Conservation (phyloP, 2,113 vertebrate genomes). For the Natator depressus region DNA sequence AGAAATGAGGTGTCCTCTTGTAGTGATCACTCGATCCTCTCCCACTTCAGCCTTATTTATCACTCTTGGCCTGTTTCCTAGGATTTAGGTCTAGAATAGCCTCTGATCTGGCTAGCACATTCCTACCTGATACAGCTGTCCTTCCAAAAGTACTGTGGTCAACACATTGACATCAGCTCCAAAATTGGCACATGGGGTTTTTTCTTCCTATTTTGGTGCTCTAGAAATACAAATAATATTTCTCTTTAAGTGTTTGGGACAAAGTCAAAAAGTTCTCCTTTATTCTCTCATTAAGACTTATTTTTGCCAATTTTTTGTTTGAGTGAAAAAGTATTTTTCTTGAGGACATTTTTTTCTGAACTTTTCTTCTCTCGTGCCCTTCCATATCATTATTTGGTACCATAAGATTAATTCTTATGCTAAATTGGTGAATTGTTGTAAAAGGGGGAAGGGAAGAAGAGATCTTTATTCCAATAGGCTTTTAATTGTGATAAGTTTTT, state of each 20-base stretch:
- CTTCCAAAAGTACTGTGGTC: rapidly evolving
- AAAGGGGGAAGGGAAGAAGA: not conserved
- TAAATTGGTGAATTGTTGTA: not conserved
- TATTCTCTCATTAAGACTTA: not conserved
- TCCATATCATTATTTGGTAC: slow-evolving; percentile 9
- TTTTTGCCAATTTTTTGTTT: not conserved
- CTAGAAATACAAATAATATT: not conserved
- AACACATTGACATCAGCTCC: not conserved
- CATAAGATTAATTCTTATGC: not conserved
- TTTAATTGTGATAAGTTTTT: not conserved
- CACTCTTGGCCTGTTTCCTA: not conserved
- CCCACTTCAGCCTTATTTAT: not conserved
- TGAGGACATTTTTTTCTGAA: not conserved
- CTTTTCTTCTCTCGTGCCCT: slow-evolving; percentile 1
- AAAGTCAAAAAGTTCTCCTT: slow-evolving; percentile 11
- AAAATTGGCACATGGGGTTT: not conserved
- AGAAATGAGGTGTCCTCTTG: not conserved
- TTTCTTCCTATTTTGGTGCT: not conserved
- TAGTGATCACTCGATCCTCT: not conserved
- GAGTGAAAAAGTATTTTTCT: not conserved
- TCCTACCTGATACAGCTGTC: not conserved
- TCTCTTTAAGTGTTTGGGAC: not conserved
- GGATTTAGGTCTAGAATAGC: not conserved
- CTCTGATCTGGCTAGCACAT: not conserved
- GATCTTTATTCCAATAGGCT: not conserved